Base-by-base conservation (phyloP, 2,797 vertebrate genomes). In the Chelmon rostratus region DNA sequence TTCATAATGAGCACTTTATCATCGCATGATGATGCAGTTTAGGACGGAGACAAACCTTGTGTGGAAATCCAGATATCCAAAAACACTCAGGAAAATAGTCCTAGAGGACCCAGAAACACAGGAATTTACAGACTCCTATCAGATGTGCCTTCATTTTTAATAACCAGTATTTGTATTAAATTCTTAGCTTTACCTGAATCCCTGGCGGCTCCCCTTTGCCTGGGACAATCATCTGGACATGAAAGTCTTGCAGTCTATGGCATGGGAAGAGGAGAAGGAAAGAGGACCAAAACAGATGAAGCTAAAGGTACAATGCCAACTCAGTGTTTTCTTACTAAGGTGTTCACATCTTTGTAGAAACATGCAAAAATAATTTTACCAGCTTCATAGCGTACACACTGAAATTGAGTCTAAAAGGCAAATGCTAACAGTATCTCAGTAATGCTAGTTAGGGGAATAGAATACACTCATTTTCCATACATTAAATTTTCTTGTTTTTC, bases 141-240 rank as follows among this genome's bases (percentile, higher is more conserved):
- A 40, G n/a, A 19, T 19, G 3, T 15, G 10, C 2, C 4, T 9
- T 40, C 1, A 5, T 37, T 19, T 57, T 18, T 52, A 64, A 63
- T 78, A 25, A 62, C 33, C 15, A 15, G 1, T 15, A 35, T 63
- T 61, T 57, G 0, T 64, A 1, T 23, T 35, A 1, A 15, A 58
- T 28, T 63, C 25, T 25, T n/a, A 93, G 92, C 59, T 92, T n/a
- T 78, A 81, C 77, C 83, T 65, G 67, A 89, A 92, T 78, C 93
- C 90, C 5, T 83, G 85, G 86, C 42, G 49, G 23, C 79, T 94
- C 50, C 90, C 91, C 21, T 91, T 94, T 53, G 92, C 37, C 6
- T 94, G 93, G 93, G 18, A 71, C 6, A 5, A 46, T 0, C 0
- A 3, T 2, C 58, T 76, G 59, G 56, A 85, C 33, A 0, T 54